A percentile compares a stretch with the other conserved stretches of the same genome.
Conservation (phyloP, 1,140 invertebrate genomes). For the Oryzaephilus surinamensis region DNA sequence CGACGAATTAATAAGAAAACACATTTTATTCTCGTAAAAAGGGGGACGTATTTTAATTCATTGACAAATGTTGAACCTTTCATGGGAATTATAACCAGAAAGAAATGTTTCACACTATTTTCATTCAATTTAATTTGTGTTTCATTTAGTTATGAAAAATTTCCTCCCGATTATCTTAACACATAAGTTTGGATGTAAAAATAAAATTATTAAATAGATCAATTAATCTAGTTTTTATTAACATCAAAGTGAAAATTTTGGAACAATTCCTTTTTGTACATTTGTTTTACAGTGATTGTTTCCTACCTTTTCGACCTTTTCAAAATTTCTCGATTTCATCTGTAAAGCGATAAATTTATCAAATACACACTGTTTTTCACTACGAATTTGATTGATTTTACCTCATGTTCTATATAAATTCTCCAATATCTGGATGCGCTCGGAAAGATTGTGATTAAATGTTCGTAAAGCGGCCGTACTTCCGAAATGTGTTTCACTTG, state of each 20-base stretch:
- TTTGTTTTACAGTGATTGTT: too few relatives aligned
- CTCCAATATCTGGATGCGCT: constrained; percentile 98
- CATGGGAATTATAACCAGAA: too few relatives aligned
- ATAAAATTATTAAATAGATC: too few relatives aligned
- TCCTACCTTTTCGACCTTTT: constrained; percentile 96
- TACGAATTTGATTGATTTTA: constrained; percentile 34
- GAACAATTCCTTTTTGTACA: too few relatives aligned
- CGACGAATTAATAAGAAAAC: constrained; percentile 17
- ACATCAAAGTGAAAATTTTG: too few relatives aligned
- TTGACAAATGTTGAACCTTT: constrained; percentile 29
- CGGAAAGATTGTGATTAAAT: constrained; percentile 85
- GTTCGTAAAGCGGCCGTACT: constrained; percentile 86
- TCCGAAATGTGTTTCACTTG: constrained; percentile 84
- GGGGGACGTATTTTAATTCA: constrained; percentile 12
- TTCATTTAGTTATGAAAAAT: too few relatives aligned
- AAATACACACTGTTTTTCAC: neutral
- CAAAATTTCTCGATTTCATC: constrained; percentile 92
- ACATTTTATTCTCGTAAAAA: constrained; percentile 7
- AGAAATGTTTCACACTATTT: too few relatives aligned
- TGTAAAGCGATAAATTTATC: constrained; percentile 43
- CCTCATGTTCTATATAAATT: constrained; percentile 99
- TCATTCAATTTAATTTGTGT: too few relatives aligned
- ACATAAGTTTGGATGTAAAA: too few relatives aligned
- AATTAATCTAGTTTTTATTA: too few relatives aligned
- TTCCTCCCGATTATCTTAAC: too few relatives aligned